Evolutionary conservation across 2,113 vertebrate species (phyloP), one percentile per base, ranked within the genome.

Genomic region (Pongo pygmaeus): DNA sequence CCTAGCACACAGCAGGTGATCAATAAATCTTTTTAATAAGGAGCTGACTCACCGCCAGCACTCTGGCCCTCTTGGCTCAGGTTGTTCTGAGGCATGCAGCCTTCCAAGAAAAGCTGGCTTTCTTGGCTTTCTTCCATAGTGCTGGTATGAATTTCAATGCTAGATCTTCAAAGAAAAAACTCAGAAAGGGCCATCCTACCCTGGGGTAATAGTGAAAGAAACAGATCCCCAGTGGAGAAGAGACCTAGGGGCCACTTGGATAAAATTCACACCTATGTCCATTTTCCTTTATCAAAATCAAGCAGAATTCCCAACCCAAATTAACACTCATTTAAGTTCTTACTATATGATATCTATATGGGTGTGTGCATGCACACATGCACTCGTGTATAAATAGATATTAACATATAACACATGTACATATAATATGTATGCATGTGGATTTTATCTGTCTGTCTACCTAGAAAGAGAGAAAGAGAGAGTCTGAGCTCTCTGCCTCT

Each of bases 1-100:
- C 78, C 43, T n/a, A 43, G 86, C 74, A 85, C 79, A 61, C 94
- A 61, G 50, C 90, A 80, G 84, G 97, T 93, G 91, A 90, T 91
- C 94, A 81, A 72, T 92, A 95, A 96, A 92, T 94, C 50, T 67
- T 88, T 97, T 94, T 90, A 96, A 85, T 94, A 89, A 95, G 84
- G n/a, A 96, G 17, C 72, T 94, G 96, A 94, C 75, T 96, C 94
- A 87, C 55, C 6, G 70, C 96, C 96, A 97, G 94, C 55, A 5
- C 93, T 85, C 52, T 57, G 48, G 70, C 48, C 84, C 32, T 88
- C 50, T 55, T 38, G 46, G 84, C 83, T 94, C 30, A 16, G 38
- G 78, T 75, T 86, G 74, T 95, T 86, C 84, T 43, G 81, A 97
- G 89, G 64, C 80, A 43, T 52, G 17, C 70, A 91, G 93, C 61